Evolutionary conservation across 23 tunicate species (phyloP).

Genomic region (Pegea sp.): DNA sequence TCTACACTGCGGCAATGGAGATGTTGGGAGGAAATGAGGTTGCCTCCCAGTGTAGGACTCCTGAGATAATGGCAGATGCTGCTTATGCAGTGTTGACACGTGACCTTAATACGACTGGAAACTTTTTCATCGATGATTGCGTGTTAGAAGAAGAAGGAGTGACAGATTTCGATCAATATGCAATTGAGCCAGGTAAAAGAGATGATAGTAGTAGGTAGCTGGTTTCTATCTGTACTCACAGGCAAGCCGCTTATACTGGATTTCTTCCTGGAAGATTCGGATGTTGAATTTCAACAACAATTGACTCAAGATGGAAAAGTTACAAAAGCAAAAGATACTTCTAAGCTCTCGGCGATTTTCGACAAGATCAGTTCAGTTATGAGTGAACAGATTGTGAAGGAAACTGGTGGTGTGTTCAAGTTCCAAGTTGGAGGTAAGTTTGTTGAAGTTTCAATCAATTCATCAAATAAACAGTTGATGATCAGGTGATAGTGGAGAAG

Average conservation of each 20-base stretch:
- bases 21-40: slow-evolving; percentile 70
- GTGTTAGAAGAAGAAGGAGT: slow-evolving; percentile 61
- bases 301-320: slow-evolving; percentile 2
- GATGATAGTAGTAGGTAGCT: too few relatives aligned
- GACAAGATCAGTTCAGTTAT: slow-evolving; percentile 25
- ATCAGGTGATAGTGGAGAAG: slow-evolving; percentile 21
- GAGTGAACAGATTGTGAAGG: slow-evolving; percentile 24
- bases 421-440: slow-evolving; percentile 41
- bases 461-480: too few relatives aligned
- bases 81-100: slow-evolving; percentile 60
- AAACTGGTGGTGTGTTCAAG: slow-evolving; percentile 60
- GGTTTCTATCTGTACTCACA: too few relatives aligned
- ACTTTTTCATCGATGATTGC: slow-evolving; percentile 75
- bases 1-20: slow-evolving; percentile 93
- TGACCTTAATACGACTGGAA: slow-evolving; percentile 35
- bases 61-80: slow-evolving; percentile 97
- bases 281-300: slow-evolving; percentile 21
- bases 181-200: slow-evolving; percentile 42
- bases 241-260: slow-evolving; percentile 55
- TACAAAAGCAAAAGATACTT: not conserved
- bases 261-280: slow-evolving; percentile 67
- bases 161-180: slow-evolving; percentile 81
- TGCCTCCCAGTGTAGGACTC: slow-evolving; percentile 39
- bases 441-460: too few relatives aligned
- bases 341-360: slow-evolving; percentile 18